These are phyloP conservation scores for Synanthedon formicaeformis DNA, from an alignment of 2,888 invertebrate genomes.

Conservation along the genomic window DNA sequence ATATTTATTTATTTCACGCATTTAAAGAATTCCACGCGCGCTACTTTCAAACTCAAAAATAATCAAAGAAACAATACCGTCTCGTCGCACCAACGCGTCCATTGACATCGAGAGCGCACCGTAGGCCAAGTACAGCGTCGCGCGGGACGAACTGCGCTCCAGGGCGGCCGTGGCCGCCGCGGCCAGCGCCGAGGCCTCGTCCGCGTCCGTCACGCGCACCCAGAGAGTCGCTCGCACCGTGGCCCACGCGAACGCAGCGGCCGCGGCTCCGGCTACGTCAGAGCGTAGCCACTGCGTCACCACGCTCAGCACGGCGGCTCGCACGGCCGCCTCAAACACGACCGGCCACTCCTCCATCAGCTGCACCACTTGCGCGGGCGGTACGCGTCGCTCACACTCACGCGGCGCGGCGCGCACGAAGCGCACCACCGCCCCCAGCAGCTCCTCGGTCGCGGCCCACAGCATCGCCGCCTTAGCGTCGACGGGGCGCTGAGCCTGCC, in stretches of 20 bases:
- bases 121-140: not conserved
- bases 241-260: slow-evolving; percentile 69
- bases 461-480: not conserved
- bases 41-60: no score
- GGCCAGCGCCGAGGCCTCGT: slow-evolving; percentile 47
- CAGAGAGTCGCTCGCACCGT: slow-evolving; percentile 71
- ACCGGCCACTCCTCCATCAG: not conserved
- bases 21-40: no score
- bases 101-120: not conserved
- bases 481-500: not conserved
- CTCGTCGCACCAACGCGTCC: not conserved
- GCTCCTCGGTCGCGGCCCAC: slow-evolving; percentile 13
- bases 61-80: not conserved
- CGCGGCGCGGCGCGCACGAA: not conserved
- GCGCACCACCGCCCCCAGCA: not conserved
- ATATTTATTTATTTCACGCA: no score
- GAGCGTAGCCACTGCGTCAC: slow-evolving; percentile 6
- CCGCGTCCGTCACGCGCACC: slow-evolving; percentile 40
- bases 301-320: not conserved
- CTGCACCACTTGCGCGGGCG: not conserved
- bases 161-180: slow-evolving; percentile 78
- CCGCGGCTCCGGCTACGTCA: slow-evolving; percentile 64
- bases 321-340: not conserved
- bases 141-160: slow-evolving; percentile 1
- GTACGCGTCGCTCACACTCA: not conserved